A percentile compares a stretch with the other conserved stretches of the same genome.
These are phyloP conservation scores for Tenodera sinensis DNA, from an alignment of 2,888 invertebrate species.

Conservation along the genomic window DNA sequence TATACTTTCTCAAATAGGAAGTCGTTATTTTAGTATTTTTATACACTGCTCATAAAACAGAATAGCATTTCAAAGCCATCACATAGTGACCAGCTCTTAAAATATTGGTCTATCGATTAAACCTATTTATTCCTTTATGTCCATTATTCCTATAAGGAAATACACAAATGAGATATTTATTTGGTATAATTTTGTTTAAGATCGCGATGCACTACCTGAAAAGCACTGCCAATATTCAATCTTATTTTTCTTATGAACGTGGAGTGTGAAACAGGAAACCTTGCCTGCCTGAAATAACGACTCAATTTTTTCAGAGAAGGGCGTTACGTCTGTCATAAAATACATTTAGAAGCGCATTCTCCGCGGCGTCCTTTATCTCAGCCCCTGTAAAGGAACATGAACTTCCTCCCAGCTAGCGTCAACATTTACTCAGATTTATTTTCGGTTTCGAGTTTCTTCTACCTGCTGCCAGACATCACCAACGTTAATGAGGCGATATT, in stretches of 20 bases:
- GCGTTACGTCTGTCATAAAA: neutral
- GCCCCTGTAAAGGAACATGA: neutral
- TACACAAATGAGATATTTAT: too few relatives aligned
- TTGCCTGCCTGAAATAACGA: neutral
- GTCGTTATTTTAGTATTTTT: too few relatives aligned
- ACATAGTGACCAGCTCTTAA: too few relatives aligned
- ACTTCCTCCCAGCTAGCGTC: neutral
- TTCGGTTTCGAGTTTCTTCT: neutral
- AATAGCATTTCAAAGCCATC: too few relatives aligned
- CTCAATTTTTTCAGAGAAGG: neutral
- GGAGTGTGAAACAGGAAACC: neutral
- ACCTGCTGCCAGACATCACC: neutral
- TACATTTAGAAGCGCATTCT: neutral
- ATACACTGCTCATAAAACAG: too few relatives aligned
- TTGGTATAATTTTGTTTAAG: too few relatives aligned
- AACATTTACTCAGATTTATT: neutral
- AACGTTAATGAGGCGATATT: neutral
- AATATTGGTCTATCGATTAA: too few relatives aligned
- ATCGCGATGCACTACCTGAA: too few relatives aligned
- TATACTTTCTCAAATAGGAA: too few relatives aligned
- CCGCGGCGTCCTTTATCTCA: neutral
- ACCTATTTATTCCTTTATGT: too few relatives aligned
- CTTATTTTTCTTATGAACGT: neutral
- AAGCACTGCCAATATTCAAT: too few relatives aligned
- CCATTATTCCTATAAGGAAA: too few relatives aligned